Evolutionary conservation across 2,888 invertebrate species (phyloP).

Genomic region (Eustalomyia histrio): DNA sequence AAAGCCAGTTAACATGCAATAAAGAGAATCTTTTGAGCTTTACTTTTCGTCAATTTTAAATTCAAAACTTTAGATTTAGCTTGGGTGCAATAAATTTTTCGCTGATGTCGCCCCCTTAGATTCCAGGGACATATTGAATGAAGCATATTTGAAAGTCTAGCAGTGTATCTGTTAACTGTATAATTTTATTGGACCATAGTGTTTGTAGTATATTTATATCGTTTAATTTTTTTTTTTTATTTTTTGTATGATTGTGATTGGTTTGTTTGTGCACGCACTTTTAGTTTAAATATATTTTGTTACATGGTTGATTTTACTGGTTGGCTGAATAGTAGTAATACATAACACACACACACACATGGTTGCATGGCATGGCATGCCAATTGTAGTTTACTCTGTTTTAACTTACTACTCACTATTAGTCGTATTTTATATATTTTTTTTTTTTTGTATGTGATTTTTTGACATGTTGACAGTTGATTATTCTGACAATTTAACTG

Average conservation of each 20-base stretch:
- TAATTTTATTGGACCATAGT: background rate
- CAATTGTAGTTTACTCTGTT: constrained; percentile 23
- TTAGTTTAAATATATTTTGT: constrained; percentile 26
- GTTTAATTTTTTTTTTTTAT: background rate
- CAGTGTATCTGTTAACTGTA: no score
- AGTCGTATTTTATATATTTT: background rate
- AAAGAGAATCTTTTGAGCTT: no score
- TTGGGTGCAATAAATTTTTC: no score
- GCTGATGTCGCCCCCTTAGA: no score
- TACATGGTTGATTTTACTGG: constrained; percentile 57
- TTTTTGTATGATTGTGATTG: constrained; percentile 58
- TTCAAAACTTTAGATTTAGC: no score
- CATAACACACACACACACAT: background rate
- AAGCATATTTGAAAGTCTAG: no score
- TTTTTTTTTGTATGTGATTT: constrained; percentile 63
- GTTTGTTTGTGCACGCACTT: constrained; percentile 61
- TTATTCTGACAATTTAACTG: constrained; percentile 79
- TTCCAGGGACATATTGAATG: no score
- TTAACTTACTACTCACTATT: background rate
- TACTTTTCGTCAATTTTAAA: no score
- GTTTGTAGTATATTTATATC: background rate
- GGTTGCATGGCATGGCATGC: constrained; percentile 31
- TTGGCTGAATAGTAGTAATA: constrained; percentile 44
- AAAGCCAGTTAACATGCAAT: no score
- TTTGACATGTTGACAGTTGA: constrained; percentile 79